phyloP scores from a whole-genome alignment of 2,797 vertebrate species.

The Ambastaia sidthimunki region DNA sequence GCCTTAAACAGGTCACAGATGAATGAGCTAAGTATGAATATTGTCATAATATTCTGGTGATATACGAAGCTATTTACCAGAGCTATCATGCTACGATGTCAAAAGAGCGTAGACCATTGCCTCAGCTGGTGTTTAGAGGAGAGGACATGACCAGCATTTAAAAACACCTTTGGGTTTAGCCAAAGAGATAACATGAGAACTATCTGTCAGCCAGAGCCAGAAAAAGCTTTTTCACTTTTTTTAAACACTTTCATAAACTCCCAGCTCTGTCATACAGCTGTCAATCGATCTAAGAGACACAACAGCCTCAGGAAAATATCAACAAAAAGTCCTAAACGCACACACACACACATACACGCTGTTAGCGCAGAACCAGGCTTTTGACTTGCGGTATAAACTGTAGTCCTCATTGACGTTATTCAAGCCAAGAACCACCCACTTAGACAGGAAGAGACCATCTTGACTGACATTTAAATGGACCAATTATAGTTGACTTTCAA shows the following conservation, averaged over 20 bases:
- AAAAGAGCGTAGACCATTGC: slow-evolving; percentile 1
- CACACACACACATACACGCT: not conserved
- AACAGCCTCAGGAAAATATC: slow-evolving; percentile 44
- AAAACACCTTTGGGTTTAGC: slow-evolving; percentile 40
- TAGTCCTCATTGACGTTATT: not conserved
- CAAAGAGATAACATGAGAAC: slow-evolving; percentile 11
- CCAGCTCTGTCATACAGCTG: slow-evolving; percentile 40
- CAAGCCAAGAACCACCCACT: not conserved
- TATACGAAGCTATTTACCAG: slow-evolving; percentile 12
- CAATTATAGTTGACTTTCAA: not conserved
- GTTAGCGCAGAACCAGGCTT: not conserved
- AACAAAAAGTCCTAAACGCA: not conserved
- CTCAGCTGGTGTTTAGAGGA: slow-evolving; percentile 21
- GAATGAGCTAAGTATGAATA: slow-evolving; percentile 20
- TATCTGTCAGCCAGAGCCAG: slow-evolving; percentile 44
- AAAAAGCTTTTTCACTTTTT: slow-evolving; percentile 36
- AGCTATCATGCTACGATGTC: not conserved
- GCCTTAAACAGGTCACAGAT: slow-evolving; percentile 14
- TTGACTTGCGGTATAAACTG: slow-evolving; percentile 23
- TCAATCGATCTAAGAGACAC: slow-evolving; percentile 41
- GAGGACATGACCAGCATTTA: slow-evolving; percentile 46
- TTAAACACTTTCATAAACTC: slow-evolving; percentile 28
- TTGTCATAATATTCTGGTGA: slow-evolving; percentile 12
- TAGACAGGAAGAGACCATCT: not conserved
- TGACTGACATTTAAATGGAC: slow-evolving; percentile 7